phyloP scores from a whole-genome alignment of 2,888 invertebrate genomes.

The Brassicogethes aeneus region DNA sequence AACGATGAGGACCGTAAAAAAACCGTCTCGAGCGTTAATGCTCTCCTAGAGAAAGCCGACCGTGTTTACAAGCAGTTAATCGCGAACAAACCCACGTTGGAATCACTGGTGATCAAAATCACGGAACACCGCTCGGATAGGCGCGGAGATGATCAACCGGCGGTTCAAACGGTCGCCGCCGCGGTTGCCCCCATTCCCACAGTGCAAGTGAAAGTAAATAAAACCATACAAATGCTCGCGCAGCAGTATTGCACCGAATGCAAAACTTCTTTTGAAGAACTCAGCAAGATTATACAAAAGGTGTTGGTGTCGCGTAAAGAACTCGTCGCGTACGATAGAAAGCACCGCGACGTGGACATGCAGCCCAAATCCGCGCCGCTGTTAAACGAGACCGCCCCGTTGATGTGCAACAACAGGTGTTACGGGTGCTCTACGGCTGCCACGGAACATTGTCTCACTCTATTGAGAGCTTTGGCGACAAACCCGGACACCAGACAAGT shows the following conservation, averaged over 20 bases:
- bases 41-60: slow-evolving; percentile 88
- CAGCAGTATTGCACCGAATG: slow-evolving; percentile 94
- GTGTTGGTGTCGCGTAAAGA: slow-evolving; percentile 87
- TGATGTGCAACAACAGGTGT: slow-evolving; percentile 53
- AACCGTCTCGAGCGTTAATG: slow-evolving; percentile 85
- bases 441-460: slow-evolving; percentile 87
- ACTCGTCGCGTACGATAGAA: slow-evolving; percentile 82
- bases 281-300: slow-evolving; percentile 82
- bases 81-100: slow-evolving; percentile 82
- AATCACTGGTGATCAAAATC: slow-evolving; percentile 76
- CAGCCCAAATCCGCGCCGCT: slow-evolving; percentile 38
- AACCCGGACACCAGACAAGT: slow-evolving; percentile 65
- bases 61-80: slow-evolving; percentile 85
- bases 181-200: slow-evolving; percentile 20
- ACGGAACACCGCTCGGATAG: slow-evolving; percentile 77
- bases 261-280: slow-evolving; percentile 88
- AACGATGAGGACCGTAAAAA: slow-evolving; percentile 95
- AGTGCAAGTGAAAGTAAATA: slow-evolving; percentile 62
- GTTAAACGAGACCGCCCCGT: slow-evolving; percentile 30
- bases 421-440: slow-evolving; percentile 86
- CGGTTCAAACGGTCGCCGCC: slow-evolving; percentile 19
- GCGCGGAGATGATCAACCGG: slow-evolving; percentile 42
- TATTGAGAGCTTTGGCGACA: slow-evolving; percentile 81
- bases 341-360: slow-evolving; percentile 56
- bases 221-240: slow-evolving; percentile 87